Conservation (phyloP, 2,797 vertebrate species). For the Sus cebifrons region DNA sequence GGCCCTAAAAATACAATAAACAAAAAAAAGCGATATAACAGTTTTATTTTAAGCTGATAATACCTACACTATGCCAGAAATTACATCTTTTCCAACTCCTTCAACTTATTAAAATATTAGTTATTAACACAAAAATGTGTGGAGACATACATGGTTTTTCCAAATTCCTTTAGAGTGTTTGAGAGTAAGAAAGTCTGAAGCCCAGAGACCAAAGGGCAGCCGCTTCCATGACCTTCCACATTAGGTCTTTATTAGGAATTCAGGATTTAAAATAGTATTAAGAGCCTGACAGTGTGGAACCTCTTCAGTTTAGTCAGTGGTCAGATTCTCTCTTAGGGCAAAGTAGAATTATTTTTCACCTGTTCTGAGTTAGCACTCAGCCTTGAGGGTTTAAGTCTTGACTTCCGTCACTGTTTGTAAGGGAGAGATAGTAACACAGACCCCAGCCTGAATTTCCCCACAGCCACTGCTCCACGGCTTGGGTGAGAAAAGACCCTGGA, state of each 20-base stretch:
- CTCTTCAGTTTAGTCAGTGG: not conserved
- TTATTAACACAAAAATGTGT: constrained; percentile 40
- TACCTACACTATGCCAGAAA: not conserved
- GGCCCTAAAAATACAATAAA: no score
- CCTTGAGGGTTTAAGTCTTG: not conserved
- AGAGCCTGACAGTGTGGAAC: not conserved
- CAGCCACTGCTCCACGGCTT: no score
- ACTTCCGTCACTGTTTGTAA: not conserved
- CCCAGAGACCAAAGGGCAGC: not conserved
- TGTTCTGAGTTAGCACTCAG: not conserved
- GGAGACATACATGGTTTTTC: not conserved
- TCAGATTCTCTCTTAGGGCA: not conserved
- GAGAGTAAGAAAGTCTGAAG: constrained; percentile 11
- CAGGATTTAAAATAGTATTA: not conserved
- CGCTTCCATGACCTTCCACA: not conserved
- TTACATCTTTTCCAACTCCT: constrained; percentile 14
- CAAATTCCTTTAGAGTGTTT: not conserved
- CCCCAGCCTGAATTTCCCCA: not conserved
- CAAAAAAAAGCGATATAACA: no score
- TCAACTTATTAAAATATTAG: not conserved
- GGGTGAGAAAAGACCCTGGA: not conserved
- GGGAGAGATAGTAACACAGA: no score
- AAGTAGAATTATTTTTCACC: not conserved
- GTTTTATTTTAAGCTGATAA: constrained; percentile 13
- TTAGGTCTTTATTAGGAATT: not conserved